Percentiles rank a stretch among this genome's conserved stretches.
Conservation (phyloP, 2,113 vertebrate species). For the Monarcha castaneiventris region DNA sequence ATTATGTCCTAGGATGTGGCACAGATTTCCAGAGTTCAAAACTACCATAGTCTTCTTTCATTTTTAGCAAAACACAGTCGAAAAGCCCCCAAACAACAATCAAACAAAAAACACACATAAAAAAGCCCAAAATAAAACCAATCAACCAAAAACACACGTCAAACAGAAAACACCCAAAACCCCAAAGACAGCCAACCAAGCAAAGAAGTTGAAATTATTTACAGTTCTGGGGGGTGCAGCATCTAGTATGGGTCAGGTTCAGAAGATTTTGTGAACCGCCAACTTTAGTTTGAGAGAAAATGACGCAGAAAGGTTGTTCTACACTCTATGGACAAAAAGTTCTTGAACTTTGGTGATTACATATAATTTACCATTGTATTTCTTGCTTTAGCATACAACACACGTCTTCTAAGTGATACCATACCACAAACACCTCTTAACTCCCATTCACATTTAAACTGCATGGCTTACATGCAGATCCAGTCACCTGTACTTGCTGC, state of each 20-base stretch:
- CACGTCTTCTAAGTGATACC: not conserved
- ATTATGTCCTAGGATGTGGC: not conserved
- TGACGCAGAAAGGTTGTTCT: not conserved
- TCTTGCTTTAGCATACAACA: not conserved
- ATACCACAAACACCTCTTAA: not conserved
- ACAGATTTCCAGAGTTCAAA: not conserved
- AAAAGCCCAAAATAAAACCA: not conserved
- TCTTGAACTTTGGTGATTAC: not conserved
- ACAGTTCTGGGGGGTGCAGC: rapidly evolving
- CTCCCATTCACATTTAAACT: not conserved
- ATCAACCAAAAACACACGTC: rapidly evolving
- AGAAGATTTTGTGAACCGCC: not conserved
- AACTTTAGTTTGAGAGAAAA: not conserved
- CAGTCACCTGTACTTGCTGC: not conserved
- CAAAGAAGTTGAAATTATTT: not conserved
- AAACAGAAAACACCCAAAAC: not conserved
- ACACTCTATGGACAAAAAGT: not conserved
- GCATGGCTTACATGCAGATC: not conserved
- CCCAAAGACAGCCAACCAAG: not conserved
- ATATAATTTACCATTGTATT: not conserved
- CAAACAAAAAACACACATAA: not conserved
- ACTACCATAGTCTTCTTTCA: not conserved
- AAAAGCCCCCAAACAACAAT: not conserved
- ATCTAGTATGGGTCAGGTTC: not conserved
- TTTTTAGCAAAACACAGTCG: not conserved